Evolutionary conservation across 2,797 vertebrate genomes (phyloP).

Genomic region (Gallinago nigripennis): DNA sequence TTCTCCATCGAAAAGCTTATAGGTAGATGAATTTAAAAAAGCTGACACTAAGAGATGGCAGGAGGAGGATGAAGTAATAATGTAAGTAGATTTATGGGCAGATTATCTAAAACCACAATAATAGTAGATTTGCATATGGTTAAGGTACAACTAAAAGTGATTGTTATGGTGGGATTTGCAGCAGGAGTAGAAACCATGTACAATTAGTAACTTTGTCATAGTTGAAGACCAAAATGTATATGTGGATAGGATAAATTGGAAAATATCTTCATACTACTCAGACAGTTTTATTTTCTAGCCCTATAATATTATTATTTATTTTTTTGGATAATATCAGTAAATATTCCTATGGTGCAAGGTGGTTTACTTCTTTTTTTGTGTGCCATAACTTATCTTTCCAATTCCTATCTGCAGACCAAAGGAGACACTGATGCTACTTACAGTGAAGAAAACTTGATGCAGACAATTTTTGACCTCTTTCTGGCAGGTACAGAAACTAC

Average conservation of each 20-base stretch:
- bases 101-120: neutral
- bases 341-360: neutral
- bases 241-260: neutral
- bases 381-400: neutral
- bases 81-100: neutral
- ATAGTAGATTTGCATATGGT: neutral
- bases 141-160: neutral
- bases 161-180: neutral
- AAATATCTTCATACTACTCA: neutral
- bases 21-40: neutral
- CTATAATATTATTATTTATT: neutral
- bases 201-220: neutral
- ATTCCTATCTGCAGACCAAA: slow-evolving; percentile 12
- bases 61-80: neutral
- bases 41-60: neutral
- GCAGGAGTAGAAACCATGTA: neutral
- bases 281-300: neutral
- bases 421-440: slow-evolving; percentile 25
- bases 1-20: neutral
- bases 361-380: neutral
- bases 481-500: slow-evolving; percentile 52
- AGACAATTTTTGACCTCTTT: slow-evolving; percentile 28
- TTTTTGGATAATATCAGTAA: neutral
- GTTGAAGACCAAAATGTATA: neutral
- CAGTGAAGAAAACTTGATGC: slow-evolving; percentile 42